phyloP scores from a whole-genome alignment of 2,113 vertebrate genomes.

The Casuarius casuarius region DNA sequence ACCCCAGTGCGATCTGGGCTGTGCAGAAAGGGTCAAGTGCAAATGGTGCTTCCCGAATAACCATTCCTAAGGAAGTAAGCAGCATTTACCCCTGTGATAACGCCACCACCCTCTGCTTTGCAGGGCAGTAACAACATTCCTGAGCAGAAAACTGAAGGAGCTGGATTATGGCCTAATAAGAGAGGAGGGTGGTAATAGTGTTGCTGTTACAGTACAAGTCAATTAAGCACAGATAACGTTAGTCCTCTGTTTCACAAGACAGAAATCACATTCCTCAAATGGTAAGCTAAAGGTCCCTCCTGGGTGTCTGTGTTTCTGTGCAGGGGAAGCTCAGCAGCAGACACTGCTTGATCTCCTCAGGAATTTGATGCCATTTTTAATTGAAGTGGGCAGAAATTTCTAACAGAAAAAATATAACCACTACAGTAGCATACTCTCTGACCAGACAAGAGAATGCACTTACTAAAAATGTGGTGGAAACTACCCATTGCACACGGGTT shows the following conservation, averaged over 20 bases:
- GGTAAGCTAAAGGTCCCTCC: background rate
- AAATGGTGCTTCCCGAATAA: rapidly evolving
- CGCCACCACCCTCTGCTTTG: rapidly evolving
- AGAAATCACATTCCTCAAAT: background rate
- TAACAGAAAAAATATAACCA: background rate
- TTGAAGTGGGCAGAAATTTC: background rate
- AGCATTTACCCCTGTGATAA: rapidly evolving
- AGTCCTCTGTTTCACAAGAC: background rate
- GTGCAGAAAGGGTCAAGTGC: rapidly evolving
- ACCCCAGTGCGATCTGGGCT: rapidly evolving
- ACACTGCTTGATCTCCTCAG: background rate
- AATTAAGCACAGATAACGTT: background rate
- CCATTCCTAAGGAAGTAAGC: background rate
- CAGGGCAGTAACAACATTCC: background rate
- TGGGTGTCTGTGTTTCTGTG: background rate
- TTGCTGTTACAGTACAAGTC: background rate
- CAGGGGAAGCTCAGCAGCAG: rapidly evolving
- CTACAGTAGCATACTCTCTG: background rate
- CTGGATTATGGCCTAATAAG: background rate
- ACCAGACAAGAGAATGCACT: background rate
- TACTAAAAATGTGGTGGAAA: background rate
- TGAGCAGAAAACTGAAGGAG: background rate
- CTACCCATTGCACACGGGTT: background rate
- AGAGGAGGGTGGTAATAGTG: rapidly evolving
- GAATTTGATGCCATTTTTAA: background rate